These are phyloP conservation scores for Pelagia noctiluca DNA, from an alignment of 30 jellyfish, hydroid and myxozoan species.

Conservation along the genomic window DNA sequence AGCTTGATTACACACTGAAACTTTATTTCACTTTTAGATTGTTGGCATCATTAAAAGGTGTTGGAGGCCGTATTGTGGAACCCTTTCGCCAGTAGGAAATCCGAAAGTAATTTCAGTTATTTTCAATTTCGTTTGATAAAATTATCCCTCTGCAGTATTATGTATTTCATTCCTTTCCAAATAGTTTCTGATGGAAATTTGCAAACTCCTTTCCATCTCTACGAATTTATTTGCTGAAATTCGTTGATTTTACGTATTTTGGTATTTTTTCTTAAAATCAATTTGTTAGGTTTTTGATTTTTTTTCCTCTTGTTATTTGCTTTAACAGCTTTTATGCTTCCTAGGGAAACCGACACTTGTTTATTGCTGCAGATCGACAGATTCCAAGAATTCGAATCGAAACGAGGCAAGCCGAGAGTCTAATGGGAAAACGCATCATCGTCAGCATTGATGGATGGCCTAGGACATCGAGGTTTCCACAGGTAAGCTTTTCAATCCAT, in stretches of 20 bases:
- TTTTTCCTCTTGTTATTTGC: slow-evolving; percentile 13
- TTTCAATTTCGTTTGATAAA: too few species aligned
- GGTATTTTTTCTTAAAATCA: too few species aligned
- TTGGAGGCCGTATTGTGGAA: slow-evolving; percentile 99
- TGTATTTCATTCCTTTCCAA: too few species aligned
- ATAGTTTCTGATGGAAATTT: too few species aligned
- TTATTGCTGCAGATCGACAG: slow-evolving; percentile 84
- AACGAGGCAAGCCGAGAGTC: slow-evolving; percentile 90
- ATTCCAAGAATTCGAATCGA: slow-evolving; percentile 90
- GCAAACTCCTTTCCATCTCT: too few species aligned
- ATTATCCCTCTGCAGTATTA: too few species aligned
- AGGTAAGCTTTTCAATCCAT: slow-evolving; percentile 34
- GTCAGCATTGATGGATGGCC: slow-evolving; percentile 99
- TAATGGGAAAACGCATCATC: slow-evolving; percentile 83
- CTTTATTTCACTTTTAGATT: slow-evolving; percentile 35
- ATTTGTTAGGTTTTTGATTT: background rate
- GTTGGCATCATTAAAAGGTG: slow-evolving; percentile 96
- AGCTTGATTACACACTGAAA: too few species aligned
- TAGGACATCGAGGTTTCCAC: slow-evolving; percentile 89
- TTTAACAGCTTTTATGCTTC: too few species aligned
- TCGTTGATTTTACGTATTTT: too few species aligned
- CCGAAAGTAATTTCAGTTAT: slow-evolving; percentile 82
- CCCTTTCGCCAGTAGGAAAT: slow-evolving; percentile 84
- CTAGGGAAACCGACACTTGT: slow-evolving; percentile 90
- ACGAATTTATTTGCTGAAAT: too few species aligned